Conservation (phyloP, 2,113 vertebrate genomes). For the Drymodes brunneopygia region DNA sequence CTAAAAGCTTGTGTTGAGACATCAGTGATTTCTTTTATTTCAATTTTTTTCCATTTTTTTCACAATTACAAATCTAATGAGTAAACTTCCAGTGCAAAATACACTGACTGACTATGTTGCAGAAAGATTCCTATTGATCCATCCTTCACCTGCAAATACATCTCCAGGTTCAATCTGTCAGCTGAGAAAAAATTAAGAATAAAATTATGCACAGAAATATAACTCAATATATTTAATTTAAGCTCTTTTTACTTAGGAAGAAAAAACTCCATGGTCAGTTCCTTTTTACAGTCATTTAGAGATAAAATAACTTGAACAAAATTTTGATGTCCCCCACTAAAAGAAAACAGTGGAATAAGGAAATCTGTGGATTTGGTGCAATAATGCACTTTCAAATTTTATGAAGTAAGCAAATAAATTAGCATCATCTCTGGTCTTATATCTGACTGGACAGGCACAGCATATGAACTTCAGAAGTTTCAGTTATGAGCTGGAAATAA, state of each 20-base stretch:
- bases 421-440: not conserved
- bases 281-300: not conserved
- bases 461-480: not conserved
- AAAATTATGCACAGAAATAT: not conserved
- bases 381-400: not conserved
- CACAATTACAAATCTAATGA: not conserved
- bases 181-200: not conserved
- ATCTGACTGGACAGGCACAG: not conserved
- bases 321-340: not conserved
- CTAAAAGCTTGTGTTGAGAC: not conserved
- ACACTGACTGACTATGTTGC: not conserved
- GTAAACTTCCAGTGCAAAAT: not conserved
- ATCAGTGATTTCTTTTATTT: not conserved
- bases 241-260: not conserved
- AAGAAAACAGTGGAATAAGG: not conserved
- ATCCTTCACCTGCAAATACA: not conserved
- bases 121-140: not conserved
- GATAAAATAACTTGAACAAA: not conserved
- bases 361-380: not conserved
- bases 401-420: not conserved
- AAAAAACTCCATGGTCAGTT: not conserved
- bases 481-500: not conserved
- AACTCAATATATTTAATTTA: not conserved
- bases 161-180: not conserved
- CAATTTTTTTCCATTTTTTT: not conserved